Percentiles rank a stretch among this genome's conserved stretches.
Evolutionary conservation across 2,888 invertebrate genomes (phyloP).

Genomic region (Troglohyphantes excavatus): DNA sequence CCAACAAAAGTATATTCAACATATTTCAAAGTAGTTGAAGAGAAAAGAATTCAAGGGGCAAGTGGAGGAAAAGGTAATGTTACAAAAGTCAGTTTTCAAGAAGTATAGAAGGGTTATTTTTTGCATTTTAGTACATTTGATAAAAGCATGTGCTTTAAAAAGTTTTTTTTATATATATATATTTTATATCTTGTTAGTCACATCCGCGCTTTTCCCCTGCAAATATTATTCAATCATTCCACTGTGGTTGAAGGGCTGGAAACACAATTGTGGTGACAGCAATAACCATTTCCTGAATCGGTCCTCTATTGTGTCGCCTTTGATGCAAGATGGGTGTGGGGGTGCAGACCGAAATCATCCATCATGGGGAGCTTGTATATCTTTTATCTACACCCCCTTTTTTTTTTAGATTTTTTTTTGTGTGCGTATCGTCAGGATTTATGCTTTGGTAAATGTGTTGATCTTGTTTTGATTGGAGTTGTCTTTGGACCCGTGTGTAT

Average conservation of each 20-base stretch:
- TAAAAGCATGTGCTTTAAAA: too few relatives aligned
- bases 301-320: neutral
- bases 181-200: too few relatives aligned
- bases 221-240: slow-evolving; percentile 9
- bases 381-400: slow-evolving; percentile 12
- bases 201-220: neutral
- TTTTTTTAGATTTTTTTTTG: neutral
- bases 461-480: neutral
- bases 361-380: neutral
- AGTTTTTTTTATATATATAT: too few relatives aligned
- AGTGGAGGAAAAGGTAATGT: too few relatives aligned
- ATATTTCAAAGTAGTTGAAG: too few relatives aligned
- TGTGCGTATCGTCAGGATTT: neutral
- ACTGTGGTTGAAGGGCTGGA: neutral
- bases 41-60: too few relatives aligned
- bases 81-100: too few relatives aligned
- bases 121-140: too few relatives aligned
- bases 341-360: neutral
- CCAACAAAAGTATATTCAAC: too few relatives aligned
- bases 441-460: neutral
- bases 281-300: neutral
- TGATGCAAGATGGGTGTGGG: slow-evolving; percentile 31
- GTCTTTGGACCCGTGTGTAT: neutral
- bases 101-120: too few relatives aligned
- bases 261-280: neutral